Conservation (phyloP, 2,797 vertebrate species). For the Mormyrus proboscirostris region DNA sequence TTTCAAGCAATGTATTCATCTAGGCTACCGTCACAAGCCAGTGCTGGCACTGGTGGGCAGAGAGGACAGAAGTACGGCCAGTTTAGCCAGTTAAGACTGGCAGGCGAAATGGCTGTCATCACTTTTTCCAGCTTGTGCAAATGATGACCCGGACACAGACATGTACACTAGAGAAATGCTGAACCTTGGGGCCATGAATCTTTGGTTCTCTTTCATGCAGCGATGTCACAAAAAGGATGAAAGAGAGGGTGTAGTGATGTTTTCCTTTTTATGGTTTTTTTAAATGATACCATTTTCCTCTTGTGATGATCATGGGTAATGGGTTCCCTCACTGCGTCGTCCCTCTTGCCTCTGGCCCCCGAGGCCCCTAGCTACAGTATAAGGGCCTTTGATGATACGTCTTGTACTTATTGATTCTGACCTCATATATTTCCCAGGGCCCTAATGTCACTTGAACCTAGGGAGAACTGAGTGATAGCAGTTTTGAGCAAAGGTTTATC, state of each 20-base stretch:
- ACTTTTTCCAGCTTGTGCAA: constrained; percentile 7
- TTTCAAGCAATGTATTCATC: constrained; percentile 45
- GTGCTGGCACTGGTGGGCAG: constrained; percentile 31
- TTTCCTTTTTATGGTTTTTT: constrained; percentile 9
- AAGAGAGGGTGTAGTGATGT: neutral
- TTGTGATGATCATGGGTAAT: neutral
- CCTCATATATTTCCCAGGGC: constrained; percentile 18
- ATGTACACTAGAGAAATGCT: neutral
- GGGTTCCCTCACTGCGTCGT: neutral
- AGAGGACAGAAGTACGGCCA: constrained; percentile 36
- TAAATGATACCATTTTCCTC: neutral
- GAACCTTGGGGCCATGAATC: neutral
- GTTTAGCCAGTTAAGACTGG: neutral
- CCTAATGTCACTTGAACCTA: constrained; percentile 25
- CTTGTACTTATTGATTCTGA: neutral
- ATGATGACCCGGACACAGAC: neutral
- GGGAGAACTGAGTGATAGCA: constrained; percentile 6
- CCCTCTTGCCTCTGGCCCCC: neutral
- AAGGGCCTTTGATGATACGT: constrained; percentile 15
- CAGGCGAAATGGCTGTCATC: neutral
- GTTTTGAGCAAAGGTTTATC: neutral
- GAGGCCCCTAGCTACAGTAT: neutral
- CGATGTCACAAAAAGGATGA: neutral
- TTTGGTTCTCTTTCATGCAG: neutral
- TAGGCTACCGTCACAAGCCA: constrained; percentile 20